A percentile compares a stretch with the other conserved stretches of the same genome.
phyloP scores from a whole-genome alignment of 2,797 vertebrate species.

The Stomatorhinus walkeri region DNA sequence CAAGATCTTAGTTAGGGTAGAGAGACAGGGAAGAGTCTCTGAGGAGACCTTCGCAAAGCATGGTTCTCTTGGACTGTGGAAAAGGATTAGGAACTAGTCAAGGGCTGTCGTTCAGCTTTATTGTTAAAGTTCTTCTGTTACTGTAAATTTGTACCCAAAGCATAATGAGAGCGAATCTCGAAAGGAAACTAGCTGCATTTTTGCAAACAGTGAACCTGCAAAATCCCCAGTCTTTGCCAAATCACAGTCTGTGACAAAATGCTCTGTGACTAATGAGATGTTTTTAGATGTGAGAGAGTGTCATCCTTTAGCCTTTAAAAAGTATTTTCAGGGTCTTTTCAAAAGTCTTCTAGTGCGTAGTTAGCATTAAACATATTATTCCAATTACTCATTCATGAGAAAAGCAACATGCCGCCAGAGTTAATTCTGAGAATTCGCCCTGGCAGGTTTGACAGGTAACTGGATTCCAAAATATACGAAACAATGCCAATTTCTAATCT shows the following conservation, averaged over 20 bases:
- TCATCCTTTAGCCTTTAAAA: not conserved
- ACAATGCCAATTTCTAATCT: conserved; percentile 18
- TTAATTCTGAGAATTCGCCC: not conserved
- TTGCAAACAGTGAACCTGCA: not conserved
- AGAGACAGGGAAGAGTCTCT: not conserved
- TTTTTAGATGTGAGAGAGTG: not conserved
- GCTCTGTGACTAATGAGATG: not conserved
- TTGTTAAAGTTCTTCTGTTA: not conserved
- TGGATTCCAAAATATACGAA: conserved; percentile 32
- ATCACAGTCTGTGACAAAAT: not conserved
- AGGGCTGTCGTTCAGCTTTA: not conserved
- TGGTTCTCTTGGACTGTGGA: not conserved
- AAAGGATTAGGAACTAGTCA: not conserved
- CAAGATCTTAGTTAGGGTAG: not conserved
- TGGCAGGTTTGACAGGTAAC: conserved; percentile 27
- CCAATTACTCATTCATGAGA: not conserved
- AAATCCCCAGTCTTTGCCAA: not conserved
- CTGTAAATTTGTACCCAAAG: not conserved
- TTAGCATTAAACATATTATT: not conserved
- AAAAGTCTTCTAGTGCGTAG: not conserved
- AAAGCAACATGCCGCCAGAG: not conserved
- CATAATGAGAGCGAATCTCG: not conserved
- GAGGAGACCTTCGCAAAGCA: not conserved
- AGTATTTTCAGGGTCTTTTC: not conserved
- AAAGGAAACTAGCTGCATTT: not conserved